Evolutionary conservation across 2,113 vertebrate species (phyloP), one percentile per base, ranked within the genome.

Genomic region (Platysternon megacephalum): DNA sequence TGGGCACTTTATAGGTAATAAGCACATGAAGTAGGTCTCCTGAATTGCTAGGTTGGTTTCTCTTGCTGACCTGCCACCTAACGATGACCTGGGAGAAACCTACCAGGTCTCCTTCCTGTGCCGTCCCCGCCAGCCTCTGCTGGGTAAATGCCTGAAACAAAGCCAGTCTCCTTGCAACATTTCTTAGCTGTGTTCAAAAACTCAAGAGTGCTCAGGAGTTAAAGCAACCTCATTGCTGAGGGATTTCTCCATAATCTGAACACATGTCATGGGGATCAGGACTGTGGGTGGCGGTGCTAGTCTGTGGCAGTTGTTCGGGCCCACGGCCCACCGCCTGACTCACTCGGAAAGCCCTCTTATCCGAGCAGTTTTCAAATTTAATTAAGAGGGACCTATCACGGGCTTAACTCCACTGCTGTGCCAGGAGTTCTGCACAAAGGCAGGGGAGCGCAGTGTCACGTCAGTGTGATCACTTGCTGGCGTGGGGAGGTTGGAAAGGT

Each of bases 231-330:
- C 85, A 4, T 49, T 79, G 96, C 89, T 44, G 91, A 95, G 96
- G 92, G 99, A 98, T 99, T 99, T 99, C 98, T 98, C 96, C 84
- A 0, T 99, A 99, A 99, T 98, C 98, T 97, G 98, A 80, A 93
- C 98, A 98, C 98, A 98, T 98, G 98, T 98, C 98, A 93, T 94
- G 82, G 97, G 98, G 99, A 98, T 99, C 98, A 99, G 98, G 98
- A 79, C 90, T 94, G 98, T 98, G 98, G 98, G 98, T 98, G 98
- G 98, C 96, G 88, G 98, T 99, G 97, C 98, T 98, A 98, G 98
- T 96, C 98, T 49, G 98, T 97, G 98, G 98, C 98, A 98, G 99
- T 97, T 97, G 96, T 98, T 97, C 97, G 86, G 97, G 94, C 96
- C 98, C 94, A 94, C 74, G 98, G 98, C 98, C 97, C 94, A 96